Conservation (phyloP, 2,113 vertebrate species). For the Scolopax mira region DNA sequence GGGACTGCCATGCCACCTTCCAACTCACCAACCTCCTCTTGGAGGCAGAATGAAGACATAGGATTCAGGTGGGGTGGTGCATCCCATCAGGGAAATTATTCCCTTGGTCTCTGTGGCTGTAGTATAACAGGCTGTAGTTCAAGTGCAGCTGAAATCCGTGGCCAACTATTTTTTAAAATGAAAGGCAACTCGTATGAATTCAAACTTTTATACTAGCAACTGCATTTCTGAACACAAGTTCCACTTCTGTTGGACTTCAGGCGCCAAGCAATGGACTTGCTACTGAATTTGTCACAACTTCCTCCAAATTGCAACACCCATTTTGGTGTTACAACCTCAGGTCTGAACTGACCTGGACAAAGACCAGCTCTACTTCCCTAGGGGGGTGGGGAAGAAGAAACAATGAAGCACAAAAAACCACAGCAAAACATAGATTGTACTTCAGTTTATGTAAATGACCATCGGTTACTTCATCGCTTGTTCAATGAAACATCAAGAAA, state of each 20-base stretch:
- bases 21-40: neutral
- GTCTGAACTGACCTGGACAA: neutral
- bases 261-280: fast-evolving
- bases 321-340: neutral
- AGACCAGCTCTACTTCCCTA: neutral
- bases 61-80: neutral
- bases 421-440: neutral
- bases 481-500: neutral
- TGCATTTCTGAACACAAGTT: neutral
- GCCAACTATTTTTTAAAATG: neutral
- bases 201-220: neutral
- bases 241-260: neutral
- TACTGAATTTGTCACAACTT: neutral
- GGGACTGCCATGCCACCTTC: neutral
- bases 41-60: neutral
- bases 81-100: neutral
- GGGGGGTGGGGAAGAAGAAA: no score
- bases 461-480: neutral
- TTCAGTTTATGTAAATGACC: neutral
- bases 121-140: neutral
- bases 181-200: neutral
- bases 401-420: neutral
- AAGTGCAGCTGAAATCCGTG: neutral
- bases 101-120: no score
- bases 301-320: neutral